These are phyloP conservation scores for Caranx melampygus DNA, from an alignment of 2,113 vertebrate genomes.

Conservation along the genomic window DNA sequence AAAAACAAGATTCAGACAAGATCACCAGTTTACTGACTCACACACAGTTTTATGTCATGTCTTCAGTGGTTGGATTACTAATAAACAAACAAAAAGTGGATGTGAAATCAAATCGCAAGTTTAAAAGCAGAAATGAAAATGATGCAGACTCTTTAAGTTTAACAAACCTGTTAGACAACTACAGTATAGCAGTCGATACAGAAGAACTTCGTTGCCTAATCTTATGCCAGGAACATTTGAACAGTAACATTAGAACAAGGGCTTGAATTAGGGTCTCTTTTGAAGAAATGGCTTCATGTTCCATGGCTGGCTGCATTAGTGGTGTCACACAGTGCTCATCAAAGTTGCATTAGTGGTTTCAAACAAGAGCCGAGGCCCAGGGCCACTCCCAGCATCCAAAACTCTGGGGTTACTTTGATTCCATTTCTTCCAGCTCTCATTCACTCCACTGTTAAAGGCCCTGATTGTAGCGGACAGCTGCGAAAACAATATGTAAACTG, in stretches of 20 bases:
- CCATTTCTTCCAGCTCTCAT: not conserved
- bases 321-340: slow-evolving; percentile 13
- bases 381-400: slow-evolving; percentile 14
- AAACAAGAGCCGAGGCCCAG: not conserved
- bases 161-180: too few species aligned
- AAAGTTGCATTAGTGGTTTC: slow-evolving; percentile 51
- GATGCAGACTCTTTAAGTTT: too few species aligned
- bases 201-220: not conserved
- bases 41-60: not conserved
- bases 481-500: slow-evolving; percentile 35
- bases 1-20: not conserved
- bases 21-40: slow-evolving; percentile 9
- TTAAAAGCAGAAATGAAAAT: not conserved
- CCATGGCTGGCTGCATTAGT: slow-evolving; percentile 18
- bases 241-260: not conserved
- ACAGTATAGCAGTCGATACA: not conserved
- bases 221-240: slow-evolving; percentile 39
- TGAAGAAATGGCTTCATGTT: slow-evolving; percentile 18
- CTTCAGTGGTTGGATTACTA: not conserved
- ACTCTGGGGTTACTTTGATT: slow-evolving; percentile 12
- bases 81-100: slow-evolving; percentile 25
- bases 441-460: not conserved
- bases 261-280: not conserved
- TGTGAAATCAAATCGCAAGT: not conserved
- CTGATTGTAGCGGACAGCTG: slow-evolving; percentile 30